Evolutionary conservation across 2,113 vertebrate species (phyloP).

Genomic region (Myotis yumanensis): DNA sequence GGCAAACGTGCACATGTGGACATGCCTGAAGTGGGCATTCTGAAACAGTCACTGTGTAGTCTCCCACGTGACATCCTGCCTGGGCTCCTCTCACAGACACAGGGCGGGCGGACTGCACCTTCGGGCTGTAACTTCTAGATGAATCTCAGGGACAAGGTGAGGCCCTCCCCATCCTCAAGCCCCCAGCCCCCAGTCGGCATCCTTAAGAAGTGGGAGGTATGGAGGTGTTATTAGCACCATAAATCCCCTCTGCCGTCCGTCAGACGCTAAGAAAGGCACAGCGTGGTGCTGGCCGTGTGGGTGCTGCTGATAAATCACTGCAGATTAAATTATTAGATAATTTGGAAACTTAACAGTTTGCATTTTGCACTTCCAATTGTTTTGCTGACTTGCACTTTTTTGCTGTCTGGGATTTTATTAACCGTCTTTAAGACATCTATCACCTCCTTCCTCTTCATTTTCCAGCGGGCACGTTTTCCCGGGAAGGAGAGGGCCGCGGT

Average conservation of each 20-base stretch:
- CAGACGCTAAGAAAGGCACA: constrained; percentile 80
- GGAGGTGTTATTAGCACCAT: constrained; percentile 82
- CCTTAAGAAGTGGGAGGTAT: constrained; percentile 77
- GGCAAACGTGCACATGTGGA: neutral
- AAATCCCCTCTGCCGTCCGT: constrained; percentile 83
- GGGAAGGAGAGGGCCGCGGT: constrained; percentile 86
- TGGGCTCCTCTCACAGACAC: constrained; percentile 42
- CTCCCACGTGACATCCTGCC: constrained; percentile 14
- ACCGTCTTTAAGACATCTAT: constrained; percentile 86
- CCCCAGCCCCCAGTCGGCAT: constrained; percentile 45
- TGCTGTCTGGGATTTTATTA: constrained; percentile 86
- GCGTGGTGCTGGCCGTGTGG: constrained; percentile 78
- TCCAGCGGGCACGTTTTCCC: constrained; percentile 87
- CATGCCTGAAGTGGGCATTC: constrained; percentile 37
- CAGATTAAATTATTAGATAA: constrained; percentile 89
- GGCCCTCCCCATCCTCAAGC: neutral
- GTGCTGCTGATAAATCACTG: constrained; percentile 85
- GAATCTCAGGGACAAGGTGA: constrained; percentile 79
- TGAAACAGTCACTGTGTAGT: constrained; percentile 51
- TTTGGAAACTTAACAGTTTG: constrained; percentile 89
- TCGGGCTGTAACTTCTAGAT: constrained; percentile 73
- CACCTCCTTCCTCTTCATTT: constrained; percentile 86
- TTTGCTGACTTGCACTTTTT: constrained; percentile 90
- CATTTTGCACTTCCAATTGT: constrained; percentile 86
- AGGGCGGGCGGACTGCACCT: constrained; percentile 66